Conservation (phyloP, 2,888 invertebrate species). For the Emmelina monodactyla region DNA sequence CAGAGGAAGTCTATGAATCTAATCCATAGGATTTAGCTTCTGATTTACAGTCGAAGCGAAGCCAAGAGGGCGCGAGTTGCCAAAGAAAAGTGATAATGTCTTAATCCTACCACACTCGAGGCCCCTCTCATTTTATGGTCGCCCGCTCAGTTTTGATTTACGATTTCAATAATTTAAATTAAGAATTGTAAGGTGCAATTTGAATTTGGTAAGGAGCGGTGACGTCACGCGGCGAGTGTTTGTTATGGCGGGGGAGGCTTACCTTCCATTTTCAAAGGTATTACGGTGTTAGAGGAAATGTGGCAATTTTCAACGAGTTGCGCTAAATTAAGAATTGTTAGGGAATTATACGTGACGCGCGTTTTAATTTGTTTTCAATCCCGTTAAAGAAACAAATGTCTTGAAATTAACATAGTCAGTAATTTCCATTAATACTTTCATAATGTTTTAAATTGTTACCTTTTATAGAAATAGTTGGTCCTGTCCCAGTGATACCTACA, state of each 20-base stretch:
- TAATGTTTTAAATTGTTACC: too few species aligned
- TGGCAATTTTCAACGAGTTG: constrained; percentile 33
- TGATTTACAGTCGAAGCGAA: constrained; percentile 61
- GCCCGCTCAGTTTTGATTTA: constrained; percentile 63
- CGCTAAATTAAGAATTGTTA: constrained; percentile 26
- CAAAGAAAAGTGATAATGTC: constrained; percentile 74
- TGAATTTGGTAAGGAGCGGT: constrained; percentile 47
- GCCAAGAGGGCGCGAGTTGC: constrained; percentile 51
- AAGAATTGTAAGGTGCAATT: constrained; percentile 67
- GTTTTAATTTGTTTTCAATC: too few species aligned
- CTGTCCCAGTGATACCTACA: too few species aligned
- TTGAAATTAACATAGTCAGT: too few species aligned
- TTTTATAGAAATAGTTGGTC: too few species aligned
- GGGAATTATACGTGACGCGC: not conserved
- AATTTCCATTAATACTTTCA: too few species aligned
- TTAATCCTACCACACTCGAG: constrained; percentile 69
- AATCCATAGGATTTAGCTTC: constrained; percentile 65
- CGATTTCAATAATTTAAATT: constrained; percentile 68
- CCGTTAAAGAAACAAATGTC: too few species aligned
- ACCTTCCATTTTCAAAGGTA: constrained; percentile 49
- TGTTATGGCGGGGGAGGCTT: constrained; percentile 51
- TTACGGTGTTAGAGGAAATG: constrained; percentile 37
- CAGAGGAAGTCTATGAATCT: constrained; percentile 65
- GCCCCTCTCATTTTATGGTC: constrained; percentile 56
- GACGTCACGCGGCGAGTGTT: constrained; percentile 55